Base-by-base conservation (phyloP, 2,888 invertebrate genomes). In the Parapristionchus giblindavisi region DNA sequence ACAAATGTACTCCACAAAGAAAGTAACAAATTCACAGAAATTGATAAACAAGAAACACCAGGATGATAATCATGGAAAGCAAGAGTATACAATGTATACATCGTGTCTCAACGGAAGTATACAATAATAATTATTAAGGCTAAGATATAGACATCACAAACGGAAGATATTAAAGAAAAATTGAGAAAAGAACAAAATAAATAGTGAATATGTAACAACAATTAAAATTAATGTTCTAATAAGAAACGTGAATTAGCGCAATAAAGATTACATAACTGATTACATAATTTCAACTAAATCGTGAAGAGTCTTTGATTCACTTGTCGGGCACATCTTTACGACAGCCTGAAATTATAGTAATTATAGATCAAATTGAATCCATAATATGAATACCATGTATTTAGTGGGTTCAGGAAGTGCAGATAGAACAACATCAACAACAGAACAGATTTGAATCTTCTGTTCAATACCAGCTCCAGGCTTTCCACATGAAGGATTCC, bases 361-460 rank as follows among this genome's bases (percentile, higher is more conserved):
- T 21, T 8, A 11, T 56, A 56, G 17, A 17, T 8, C 11, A 56
- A 24, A 27, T n/a, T 11, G 24, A 11, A 24, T 56, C 56, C 14
- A 17, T 48, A 17, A 11, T n/a, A n/a, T 24, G 24, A 29, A 14
- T 52, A 75, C 75, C 75, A 60, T 58, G 40, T 65, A 75, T 54
- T 75, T 75, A 17, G 75, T 75, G 17, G 75, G 75, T 34, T 75
- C 65, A 29, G 75, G 75, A 24, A 75, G 75, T 2, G 75, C 63
- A n/a, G 65, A 43, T 14, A 83, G 76, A 24, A 76, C 70, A 3
- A 81, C 81, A 17, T 76, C 75, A 14, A 83, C 75, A 3, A 83
- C 77, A 32, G 78, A 65, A 71, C 80, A 81, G 43, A 83, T 76
- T 38, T 77, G 65, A 40, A 83, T 80, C 2, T 27, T 34, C 65